Base-by-base conservation (phyloP, 2,797 vertebrate species). In the Coluber constrictor region DNA sequence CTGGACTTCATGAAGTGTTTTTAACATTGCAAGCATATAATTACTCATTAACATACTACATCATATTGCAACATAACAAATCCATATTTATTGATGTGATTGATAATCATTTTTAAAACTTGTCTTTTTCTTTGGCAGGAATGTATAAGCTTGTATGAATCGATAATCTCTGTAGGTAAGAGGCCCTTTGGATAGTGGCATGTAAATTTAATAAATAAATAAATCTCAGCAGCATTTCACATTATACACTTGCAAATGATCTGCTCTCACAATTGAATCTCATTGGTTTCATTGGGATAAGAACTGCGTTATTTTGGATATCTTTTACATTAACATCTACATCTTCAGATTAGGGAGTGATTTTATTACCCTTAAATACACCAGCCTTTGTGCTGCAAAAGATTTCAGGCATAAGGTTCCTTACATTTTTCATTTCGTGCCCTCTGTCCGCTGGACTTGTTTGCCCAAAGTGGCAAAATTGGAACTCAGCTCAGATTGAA, bases 381-480 rank as follows among this genome's bases (percentile, higher is more conserved):
- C 95, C 74, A 96, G 94, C 74, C 88, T 96, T 96, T 96, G 94
- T 25, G 89, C 95, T 95, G 61, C 94, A 95, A 95, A 89, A 96
- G 95, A 93, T 61, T 92, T 90, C 93, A 90, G 87, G 90, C 90
- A 93, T 94, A 95, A 96, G 91, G 95, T 97, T 96, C 94, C 95
- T 95, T 93, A 94, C 91, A 92, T 94, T 97, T 97, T 97, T 96
- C 90, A 91, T 96, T 95, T 95, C 95, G 96, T 94, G 88, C n/a
- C 29, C 93, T 94, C 94, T 25, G 91, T 94, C 94, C 95, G 92
- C 94, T 60, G 92, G 93, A 92, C 91, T 92, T 60, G 47, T 94
- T 96, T 91, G 92, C 95, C 95, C 95, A 91, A 93, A 74, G 87
- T 54, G 61, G 94, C 6, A 93, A 27, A 55, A 94, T 93, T 63